A percentile compares a stretch with the other conserved stretches of the same genome.
phyloP scores from a whole-genome alignment of 1,140 invertebrate species.

The Panagrolaimus sp. region DNA sequence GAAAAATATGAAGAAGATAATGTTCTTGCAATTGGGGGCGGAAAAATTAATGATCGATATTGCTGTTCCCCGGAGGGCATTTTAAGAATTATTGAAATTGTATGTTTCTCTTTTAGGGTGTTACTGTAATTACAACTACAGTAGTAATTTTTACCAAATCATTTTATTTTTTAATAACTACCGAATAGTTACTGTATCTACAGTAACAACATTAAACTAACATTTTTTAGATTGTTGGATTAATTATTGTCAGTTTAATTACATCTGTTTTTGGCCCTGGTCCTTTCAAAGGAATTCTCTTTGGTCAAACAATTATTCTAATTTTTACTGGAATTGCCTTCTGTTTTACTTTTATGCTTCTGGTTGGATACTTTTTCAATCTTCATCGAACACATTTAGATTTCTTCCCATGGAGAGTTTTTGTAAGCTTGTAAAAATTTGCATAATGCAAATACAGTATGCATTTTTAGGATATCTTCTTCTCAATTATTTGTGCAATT shows the following conservation, averaged over 20 bases:
- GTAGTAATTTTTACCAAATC: too few species aligned
- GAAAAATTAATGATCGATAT: slow-evolving; percentile 44
- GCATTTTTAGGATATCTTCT: slow-evolving; percentile 49
- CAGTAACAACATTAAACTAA: neutral
- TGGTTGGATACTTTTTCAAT: slow-evolving; percentile 54
- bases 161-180: too few species aligned
- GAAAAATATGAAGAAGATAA: slow-evolving; percentile 39
- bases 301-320: slow-evolving; percentile 56
- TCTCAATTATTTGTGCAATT: slow-evolving; percentile 37
- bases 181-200: too few species aligned
- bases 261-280: slow-evolving; percentile 55
- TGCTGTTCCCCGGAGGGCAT: slow-evolving; percentile 50
- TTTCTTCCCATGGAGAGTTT: slow-evolving; percentile 55
- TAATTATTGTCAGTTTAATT: slow-evolving; percentile 53
- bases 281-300: slow-evolving; percentile 59
- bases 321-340: slow-evolving; percentile 48
- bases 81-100: slow-evolving; percentile 53
- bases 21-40: slow-evolving; percentile 32
- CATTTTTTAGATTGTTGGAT: slow-evolving; percentile 50
- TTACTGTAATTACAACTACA: too few species aligned
- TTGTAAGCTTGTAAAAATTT: slow-evolving; percentile 31
- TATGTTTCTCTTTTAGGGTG: slow-evolving; percentile 29
- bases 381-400: slow-evolving; percentile 49
- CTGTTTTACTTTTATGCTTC: slow-evolving; percentile 56
- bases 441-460: neutral